Evolutionary conservation across 1,140 invertebrate genomes (phyloP).

Genomic region (Nomia melanderi): DNA sequence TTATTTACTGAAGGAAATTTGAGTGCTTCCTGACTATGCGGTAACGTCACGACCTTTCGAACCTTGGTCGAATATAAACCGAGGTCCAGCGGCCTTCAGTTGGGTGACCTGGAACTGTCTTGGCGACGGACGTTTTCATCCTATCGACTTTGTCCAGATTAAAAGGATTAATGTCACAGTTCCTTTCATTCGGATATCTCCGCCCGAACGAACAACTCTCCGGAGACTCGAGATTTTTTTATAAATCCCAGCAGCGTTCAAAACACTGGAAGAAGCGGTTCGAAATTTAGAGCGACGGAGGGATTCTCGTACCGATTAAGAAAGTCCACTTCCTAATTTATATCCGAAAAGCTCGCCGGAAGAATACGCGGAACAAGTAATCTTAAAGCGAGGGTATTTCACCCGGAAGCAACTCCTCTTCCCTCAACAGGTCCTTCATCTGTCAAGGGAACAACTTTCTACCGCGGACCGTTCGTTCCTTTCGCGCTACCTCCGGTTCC

Average conservation of each 20-base stretch:
- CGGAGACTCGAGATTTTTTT: too few relatives aligned
- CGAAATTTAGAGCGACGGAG: not conserved
- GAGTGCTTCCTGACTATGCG: not conserved
- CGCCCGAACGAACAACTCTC: too few relatives aligned
- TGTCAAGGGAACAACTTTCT: slow-evolving; percentile 42
- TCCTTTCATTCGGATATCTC: too few relatives aligned
- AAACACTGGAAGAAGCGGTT: too few relatives aligned
- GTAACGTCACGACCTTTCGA: slow-evolving; percentile 31
- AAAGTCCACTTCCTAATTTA: not conserved
- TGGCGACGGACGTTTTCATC: not conserved
- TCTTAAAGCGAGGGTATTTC: slow-evolving; percentile 37
- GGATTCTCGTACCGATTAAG: not conserved
- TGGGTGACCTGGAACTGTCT: slow-evolving; percentile 64
- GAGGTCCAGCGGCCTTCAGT: slow-evolving; percentile 54
- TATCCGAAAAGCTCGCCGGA: not conserved
- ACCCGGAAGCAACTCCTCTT: slow-evolving; percentile 20
- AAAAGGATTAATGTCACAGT: too few relatives aligned
- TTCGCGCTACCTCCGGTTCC: not conserved
- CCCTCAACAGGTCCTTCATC: slow-evolving; percentile 50
- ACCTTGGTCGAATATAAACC: slow-evolving; percentile 28
- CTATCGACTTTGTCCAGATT: not conserved
- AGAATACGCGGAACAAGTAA: slow-evolving; percentile 5
- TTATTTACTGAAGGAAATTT: too few relatives aligned
- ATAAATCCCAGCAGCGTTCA: too few relatives aligned
- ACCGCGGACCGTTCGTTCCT: not conserved